Base-by-base conservation (phyloP, 2,797 vertebrate species). In the Phylloscopus collybita region DNA sequence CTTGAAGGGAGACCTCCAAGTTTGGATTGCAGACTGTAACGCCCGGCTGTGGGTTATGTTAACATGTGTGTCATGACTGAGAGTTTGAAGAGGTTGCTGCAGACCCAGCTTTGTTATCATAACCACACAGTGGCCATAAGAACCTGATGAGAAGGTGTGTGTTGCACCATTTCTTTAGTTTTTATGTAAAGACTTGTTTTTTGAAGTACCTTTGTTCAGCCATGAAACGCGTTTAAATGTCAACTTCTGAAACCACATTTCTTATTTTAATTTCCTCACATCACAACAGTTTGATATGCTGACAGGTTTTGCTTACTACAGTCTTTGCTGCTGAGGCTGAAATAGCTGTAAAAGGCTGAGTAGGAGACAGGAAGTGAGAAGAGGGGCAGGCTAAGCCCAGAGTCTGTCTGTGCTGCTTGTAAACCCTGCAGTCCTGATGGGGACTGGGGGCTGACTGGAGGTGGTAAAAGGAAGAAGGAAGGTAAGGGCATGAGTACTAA, bases 1-100 rank as follows among this genome's bases (percentile, higher is more conserved):
- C 34, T 86, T 53, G n/a, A 2, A 10, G 45, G 42, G 13, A 56
- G n/a, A 18, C 25, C 27, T 91, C 20, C 17, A 5, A 29, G 10
- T 54, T 26, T 86, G 45, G 29, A 49, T 71, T 50, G 13, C 5
- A 49, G 64, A 9, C 36, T 59, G 22, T 86, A 44, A 50, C 0
- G 0, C 23, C 17, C 34, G 8, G 29, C 15, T 32, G 27, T 65
- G 51, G 51, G 25, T 15, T 66, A 6, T 27, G 21, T 34, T 67
- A 78, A 18, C 1, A 0, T 27, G 18, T 0, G 1, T 87, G 40
- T 42, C 0, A 1, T 20, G 30, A 17, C 30, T 25, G 59, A 59
- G 42, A 0, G 0, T 82, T 50, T 36, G 36, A 84, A 81, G 49
- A 14, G 61, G 36, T 18, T 0, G 0, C 1, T 73, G 69, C 25